Base-by-base conservation (phyloP, 2,797 vertebrate species). In the Poecilia gillii region DNA sequence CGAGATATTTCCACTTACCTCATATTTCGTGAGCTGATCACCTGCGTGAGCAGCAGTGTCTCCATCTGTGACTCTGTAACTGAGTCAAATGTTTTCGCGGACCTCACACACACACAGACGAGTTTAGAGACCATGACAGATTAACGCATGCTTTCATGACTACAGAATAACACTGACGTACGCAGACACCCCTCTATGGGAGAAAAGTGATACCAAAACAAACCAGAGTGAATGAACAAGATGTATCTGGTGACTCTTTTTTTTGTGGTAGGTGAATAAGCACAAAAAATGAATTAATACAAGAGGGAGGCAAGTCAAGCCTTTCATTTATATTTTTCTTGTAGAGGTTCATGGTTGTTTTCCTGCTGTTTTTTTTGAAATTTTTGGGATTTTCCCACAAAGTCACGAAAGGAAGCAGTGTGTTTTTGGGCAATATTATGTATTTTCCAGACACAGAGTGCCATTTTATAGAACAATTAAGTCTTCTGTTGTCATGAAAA, bases 1-100 rank as follows among this genome's bases (percentile, higher is more conserved):
- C 84, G 81, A 87, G 84, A 93, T 86, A 92, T 91, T 90, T 93
- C 92, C 90, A 91, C 78, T 88, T 77, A 85, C 80, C 84, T 81
- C 77, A 74, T 81, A 76, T 71, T 82, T 68, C 39, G 31, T 53
- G 88, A 84, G 78, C 45, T 66, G 81, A 90, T 89, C 80, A 85
- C 49, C 86, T 81, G 74, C n/a, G 70, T 84, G 71, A 55, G 83
- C 47, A 78, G 46, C 46, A 73, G 28, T 76, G 55, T 78, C 41
- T 73, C 45, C 45, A 73, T 76, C 53, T 13, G 23, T 6, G 68
- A 41, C 28, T 73, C 39, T 3, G 11, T 25, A 57, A 74, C 75
- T 57, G 68, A 45, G 81, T 28, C 2, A 31, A 66, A 55, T 31
- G 18, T 66, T 45, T 36, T 3, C 25, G 49, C 64, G 64, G 53